Base-by-base conservation (phyloP, 2,113 vertebrate genomes). In the Petrocephalus zakoni region DNA sequence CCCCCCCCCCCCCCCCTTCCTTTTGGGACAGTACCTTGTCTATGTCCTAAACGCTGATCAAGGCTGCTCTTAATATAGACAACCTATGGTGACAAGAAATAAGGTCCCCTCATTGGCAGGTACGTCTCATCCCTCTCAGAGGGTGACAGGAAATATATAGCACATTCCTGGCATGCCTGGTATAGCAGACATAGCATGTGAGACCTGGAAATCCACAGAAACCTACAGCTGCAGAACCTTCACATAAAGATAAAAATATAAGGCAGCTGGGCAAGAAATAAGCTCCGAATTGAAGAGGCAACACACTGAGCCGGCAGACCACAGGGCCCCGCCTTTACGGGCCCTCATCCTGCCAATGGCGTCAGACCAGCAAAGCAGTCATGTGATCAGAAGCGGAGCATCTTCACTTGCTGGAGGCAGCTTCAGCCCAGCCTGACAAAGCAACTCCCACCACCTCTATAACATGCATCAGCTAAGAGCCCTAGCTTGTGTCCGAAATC, bases 31-130 rank as follows among this genome's bases (percentile, higher is more conserved):
- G 21, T 81, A 85, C 58, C 25, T 83, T 86, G 89, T 64, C 86
- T 68, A 56, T 29, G 53, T 51, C 42, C 52, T 51, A 58, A 55
- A 90, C 72, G 53, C 87, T 82, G 89, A 88, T 55, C 51, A 75
- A 8, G 82, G 47, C 68, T 72, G 34, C 55, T 90, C 87, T 89
- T 87, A 46, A 81, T 86, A 88, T 87, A 90, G 88, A 47, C 15
- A 83, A 68, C 87, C 87, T 82, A 46, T 51, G 34, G 87, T 42
- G 89, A 85, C 75, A 84, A 37, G 78, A 83, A 82, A 84, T 49
- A 78, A 88, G 78, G 34, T 78, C 37, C 13, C 10, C 3, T 2
- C 25, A 53, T 47, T 53, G 52, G 75, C 52, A 58, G 37, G 75
- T 56, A 56, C 49, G 17, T 8, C 17, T 8, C 52, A 56, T 21